Conservation (phyloP, 2,113 vertebrate species). For the Petroica traversi region DNA sequence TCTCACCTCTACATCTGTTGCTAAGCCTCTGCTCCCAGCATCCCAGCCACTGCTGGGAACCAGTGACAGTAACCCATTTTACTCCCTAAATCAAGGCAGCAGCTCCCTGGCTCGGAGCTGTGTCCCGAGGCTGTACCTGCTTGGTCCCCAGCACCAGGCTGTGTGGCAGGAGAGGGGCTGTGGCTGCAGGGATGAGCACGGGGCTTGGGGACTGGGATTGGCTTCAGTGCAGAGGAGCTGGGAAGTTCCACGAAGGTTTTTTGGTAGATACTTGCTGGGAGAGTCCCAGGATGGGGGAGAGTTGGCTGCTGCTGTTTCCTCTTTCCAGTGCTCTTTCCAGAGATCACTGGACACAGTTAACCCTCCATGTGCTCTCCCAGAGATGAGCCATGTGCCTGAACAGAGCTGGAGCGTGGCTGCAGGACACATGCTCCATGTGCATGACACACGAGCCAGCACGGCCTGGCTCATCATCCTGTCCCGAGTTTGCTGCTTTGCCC, state of each 20-base stretch:
- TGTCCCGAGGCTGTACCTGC: neutral
- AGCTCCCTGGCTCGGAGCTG: neutral
- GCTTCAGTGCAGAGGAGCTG: neutral
- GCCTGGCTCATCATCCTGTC: neutral
- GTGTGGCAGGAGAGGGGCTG: neutral
- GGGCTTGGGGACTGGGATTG: rapidly evolving
- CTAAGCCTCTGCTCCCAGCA: neutral
- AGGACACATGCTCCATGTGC: no score
- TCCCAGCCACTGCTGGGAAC: neutral
- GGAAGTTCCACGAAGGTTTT: neutral
- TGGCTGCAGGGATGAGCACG: rapidly evolving
- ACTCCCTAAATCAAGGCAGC: neutral
- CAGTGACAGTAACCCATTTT: neutral
- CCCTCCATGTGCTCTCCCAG: neutral
- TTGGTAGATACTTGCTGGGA: neutral
- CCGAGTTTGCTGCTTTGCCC: neutral
- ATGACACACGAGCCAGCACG: no score
- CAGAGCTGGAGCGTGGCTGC: neutral
- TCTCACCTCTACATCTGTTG: neutral
- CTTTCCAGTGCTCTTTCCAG: neutral
- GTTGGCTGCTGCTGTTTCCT: neutral
- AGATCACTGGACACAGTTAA: neutral
- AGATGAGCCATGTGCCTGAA: neutral
- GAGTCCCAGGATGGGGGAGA: neutral
- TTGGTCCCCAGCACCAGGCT: neutral